These are phyloP conservation scores for Chaetogeoica ovagalla DNA, from an alignment of 2,888 invertebrate genomes.

Conservation along the genomic window DNA sequence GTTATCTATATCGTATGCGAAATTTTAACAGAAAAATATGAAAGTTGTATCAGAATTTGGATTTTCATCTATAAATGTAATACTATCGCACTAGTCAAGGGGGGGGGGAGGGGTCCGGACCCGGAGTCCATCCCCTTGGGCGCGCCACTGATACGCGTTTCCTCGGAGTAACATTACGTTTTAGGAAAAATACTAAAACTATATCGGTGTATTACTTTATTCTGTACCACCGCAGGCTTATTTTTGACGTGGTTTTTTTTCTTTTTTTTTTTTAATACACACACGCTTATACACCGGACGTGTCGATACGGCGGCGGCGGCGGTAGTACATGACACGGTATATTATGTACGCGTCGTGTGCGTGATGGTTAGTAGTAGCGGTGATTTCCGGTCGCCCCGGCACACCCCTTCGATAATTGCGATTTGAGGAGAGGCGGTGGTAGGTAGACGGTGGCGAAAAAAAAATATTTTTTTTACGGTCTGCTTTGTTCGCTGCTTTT, in stretches of 20 bases:
- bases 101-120: too few species aligned
- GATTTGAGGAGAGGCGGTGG: constrained; percentile 4
- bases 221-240: not conserved
- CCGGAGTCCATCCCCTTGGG: too few species aligned
- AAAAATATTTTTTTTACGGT: not conserved
- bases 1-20: too few species aligned
- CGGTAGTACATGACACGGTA: not conserved
- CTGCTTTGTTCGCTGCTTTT: too few species aligned
- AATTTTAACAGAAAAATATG: too few species aligned
- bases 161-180: too few species aligned
- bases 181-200: too few species aligned
- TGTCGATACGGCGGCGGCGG: not conserved
- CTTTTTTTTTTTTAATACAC: not conserved
- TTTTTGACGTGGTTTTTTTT: not conserved
- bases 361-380: not conserved
- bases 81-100: too few species aligned
- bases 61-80: too few species aligned
- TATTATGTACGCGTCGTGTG: not conserved
- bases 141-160: too few species aligned
- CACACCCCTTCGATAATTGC: not conserved
- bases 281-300: not conserved
- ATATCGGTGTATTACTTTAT: too few species aligned
- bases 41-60: too few species aligned
- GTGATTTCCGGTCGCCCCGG: constrained; percentile 6
- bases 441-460: not conserved